A percentile compares a stretch with the other conserved stretches of the same genome.
These are phyloP conservation scores for Timema cristinae DNA, from an alignment of 2,888 invertebrate species.

Conservation along the genomic window DNA sequence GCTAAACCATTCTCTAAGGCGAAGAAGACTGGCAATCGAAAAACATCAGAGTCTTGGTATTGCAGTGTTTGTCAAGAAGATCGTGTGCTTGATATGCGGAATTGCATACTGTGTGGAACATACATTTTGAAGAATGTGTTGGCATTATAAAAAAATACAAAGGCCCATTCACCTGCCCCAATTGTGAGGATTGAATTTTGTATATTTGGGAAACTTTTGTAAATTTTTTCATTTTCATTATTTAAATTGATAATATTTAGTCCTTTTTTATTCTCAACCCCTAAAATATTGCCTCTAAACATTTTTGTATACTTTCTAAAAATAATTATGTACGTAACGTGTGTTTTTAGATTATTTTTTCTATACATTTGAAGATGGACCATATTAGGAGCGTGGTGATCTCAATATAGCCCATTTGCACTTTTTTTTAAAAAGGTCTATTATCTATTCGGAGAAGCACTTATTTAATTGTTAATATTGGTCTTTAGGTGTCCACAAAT, in stretches of 20 bases:
- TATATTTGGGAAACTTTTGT: neutral
- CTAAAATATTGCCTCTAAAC: neutral
- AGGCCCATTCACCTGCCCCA: neutral
- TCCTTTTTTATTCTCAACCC: neutral
- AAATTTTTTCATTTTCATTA: neutral
- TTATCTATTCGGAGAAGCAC: neutral
- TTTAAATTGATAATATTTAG: neutral
- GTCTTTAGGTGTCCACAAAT: neutral
- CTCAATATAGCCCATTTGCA: neutral
- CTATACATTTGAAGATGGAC: neutral
- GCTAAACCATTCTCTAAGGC: neutral
- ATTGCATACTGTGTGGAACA: neutral
- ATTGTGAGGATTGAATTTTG: neutral
- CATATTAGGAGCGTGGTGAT: neutral
- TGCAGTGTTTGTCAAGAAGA: neutral
- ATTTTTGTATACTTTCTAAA: neutral
- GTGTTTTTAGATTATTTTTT: neutral
- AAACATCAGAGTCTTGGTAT: neutral
- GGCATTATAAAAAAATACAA: neutral
- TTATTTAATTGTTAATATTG: neutral
- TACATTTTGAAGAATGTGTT: neutral
- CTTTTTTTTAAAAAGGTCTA: neutral
- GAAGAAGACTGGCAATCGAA: neutral
- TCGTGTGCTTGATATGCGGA: constrained; percentile 1
- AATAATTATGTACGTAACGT: accelerated